Percentiles rank a stretch among this genome's conserved stretches.
These are phyloP conservation scores for Amazona vittata DNA, from an alignment of 2,113 vertebrate genomes.

Conservation along the genomic window DNA sequence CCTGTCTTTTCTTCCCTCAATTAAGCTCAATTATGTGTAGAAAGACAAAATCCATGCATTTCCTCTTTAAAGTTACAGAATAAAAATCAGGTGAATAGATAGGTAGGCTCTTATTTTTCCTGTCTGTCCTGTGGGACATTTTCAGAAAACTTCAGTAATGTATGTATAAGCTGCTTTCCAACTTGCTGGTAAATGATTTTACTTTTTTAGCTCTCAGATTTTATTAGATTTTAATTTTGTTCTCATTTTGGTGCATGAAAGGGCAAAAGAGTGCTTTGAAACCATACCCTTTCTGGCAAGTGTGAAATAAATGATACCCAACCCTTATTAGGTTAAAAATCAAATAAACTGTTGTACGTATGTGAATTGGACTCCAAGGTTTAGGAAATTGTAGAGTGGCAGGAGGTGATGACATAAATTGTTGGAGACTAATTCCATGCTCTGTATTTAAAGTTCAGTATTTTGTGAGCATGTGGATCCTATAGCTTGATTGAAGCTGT, in stretches of 20 bases:
- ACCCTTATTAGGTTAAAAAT: constrained; percentile 54
- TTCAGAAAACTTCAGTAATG: constrained; percentile 32
- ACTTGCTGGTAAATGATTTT: constrained; percentile 3
- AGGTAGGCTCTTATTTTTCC: constrained; percentile 15
- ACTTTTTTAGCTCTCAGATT: constrained; percentile 46
- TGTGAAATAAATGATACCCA: constrained; percentile 58
- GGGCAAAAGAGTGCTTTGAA: constrained; percentile 55
- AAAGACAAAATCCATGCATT: constrained; percentile 47
- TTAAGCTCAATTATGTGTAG: constrained; percentile 65
- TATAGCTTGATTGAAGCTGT: constrained; percentile 51
- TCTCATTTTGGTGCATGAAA: constrained; percentile 58
- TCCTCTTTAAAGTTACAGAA: constrained; percentile 8
- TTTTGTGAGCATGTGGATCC: constrained; percentile 61
- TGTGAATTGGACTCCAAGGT: constrained; percentile 51
- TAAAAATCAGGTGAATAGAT: constrained; percentile 47
- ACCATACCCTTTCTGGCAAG: constrained; percentile 5
- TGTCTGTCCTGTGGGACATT: constrained; percentile 16
- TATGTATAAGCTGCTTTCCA: constrained; percentile 17
- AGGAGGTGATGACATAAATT: constrained; percentile 34
- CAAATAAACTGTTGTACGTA: constrained; percentile 53
- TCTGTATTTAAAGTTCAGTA: constrained; percentile 58
- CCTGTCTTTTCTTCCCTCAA: constrained; percentile 61
- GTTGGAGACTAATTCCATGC: constrained; percentile 56
- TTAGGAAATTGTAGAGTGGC: constrained; percentile 6
- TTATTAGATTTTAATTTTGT: constrained; percentile 70